These are phyloP conservation scores for Arenicola marina DNA, from an alignment of 2,888 invertebrate species.

Conservation along the genomic window DNA sequence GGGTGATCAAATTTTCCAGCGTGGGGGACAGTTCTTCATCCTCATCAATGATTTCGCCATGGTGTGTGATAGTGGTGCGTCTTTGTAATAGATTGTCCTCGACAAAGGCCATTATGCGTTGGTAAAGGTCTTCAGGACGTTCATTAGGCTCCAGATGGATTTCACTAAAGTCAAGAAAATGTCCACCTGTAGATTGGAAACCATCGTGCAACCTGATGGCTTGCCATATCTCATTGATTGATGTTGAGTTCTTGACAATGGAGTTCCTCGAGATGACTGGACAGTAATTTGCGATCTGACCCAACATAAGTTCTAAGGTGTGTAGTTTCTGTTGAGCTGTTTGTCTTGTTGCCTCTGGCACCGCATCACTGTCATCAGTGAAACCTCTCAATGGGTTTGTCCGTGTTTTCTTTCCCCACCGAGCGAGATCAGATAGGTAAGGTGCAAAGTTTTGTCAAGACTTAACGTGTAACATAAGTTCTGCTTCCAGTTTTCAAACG, in stretches of 20 bases:
- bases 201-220: conserved; percentile 36
- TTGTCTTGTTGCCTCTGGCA: neutral
- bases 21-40: conserved; percentile 31
- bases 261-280: conserved; percentile 13
- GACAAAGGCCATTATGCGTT: conserved; percentile 27
- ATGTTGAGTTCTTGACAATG: conserved; percentile 14
- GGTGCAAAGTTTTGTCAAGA: too few species aligned
- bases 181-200: conserved; percentile 36
- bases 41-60: conserved; percentile 14
- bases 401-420: neutral
- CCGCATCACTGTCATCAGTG: neutral
- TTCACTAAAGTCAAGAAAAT: conserved; percentile 31
- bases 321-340: conserved; percentile 20
- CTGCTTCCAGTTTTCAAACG: too few species aligned
- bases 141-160: conserved; percentile 28
- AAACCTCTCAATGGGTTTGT: neutral
- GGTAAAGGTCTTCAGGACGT: conserved; percentile 32
- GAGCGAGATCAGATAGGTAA: too few species aligned
- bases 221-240: conserved; percentile 16
- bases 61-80: conserved; percentile 14
- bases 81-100: conserved; percentile 30
- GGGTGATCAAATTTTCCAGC: conserved; percentile 31
- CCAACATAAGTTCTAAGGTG: conserved; percentile 30
- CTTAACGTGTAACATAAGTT: too few species aligned
- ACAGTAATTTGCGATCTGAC: conserved; percentile 29